Evolutionary conservation across 2,113 vertebrate genomes (phyloP), one percentile per base, ranked within the genome.

Genomic region (Opisthocomus hoazin): DNA sequence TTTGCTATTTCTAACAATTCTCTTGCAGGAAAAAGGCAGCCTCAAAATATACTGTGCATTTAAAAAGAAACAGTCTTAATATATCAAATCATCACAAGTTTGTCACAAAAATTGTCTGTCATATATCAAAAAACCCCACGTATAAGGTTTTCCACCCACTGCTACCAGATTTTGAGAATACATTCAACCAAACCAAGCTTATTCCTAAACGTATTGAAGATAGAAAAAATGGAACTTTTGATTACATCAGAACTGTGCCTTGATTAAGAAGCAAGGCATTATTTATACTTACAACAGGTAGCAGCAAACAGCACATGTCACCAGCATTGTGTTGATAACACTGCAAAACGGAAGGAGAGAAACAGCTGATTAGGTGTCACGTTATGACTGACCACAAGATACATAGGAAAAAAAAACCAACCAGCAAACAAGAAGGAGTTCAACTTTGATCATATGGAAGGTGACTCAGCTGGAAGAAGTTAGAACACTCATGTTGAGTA

Each of bases 281-380:
- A 53, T 93, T 96, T 87, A 97, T 99, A 99, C 99, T 99, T 98
- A 99, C 99, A 99, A 99, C 85, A 99, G 97, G 93, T 99, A 99
- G 97, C 99, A 99, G 98, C 99, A 99, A 68, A 99, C 97, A 27
- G 99, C 98, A 97, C 99, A 99, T 22, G 99, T 98, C 82, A 99
- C 99, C 98, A 99, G 96, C 99, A 99, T 99, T 41, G 99, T 99
- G 94, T 99, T 98, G 82, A 99, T 99, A 91, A 99, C 99, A 74
- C 99, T 99, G 98, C 65, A 95, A 92, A 93, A 39, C 95, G 56
- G 86, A 85, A 95, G 32, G 87, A 54, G 37, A 97, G 50, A 75
- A 84, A 76, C 5, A 19, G 48, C 32, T 60, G 30, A 89, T 88
- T 50, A 97, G 90, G 19, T 51, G 65, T 66, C 43, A 88, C 30